These are phyloP conservation scores for Oreochromis aureus DNA, from an alignment of 2,113 vertebrate species.

Conservation along the genomic window DNA sequence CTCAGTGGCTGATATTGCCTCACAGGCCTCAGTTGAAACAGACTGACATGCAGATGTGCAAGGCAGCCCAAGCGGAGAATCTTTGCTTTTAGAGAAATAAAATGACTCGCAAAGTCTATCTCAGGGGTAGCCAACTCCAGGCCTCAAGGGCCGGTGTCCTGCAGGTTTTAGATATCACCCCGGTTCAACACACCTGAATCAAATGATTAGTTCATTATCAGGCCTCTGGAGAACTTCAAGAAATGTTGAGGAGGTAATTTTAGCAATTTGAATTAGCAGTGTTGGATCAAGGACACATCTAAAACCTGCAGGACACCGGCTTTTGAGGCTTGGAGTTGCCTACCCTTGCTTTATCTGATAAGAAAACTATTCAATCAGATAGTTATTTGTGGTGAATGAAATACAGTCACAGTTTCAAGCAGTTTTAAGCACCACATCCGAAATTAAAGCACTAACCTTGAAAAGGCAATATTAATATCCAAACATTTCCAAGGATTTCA, in stretches of 20 bases:
- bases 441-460: neutral
- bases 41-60: neutral
- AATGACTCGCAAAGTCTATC: neutral
- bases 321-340: neutral
- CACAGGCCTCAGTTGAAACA: neutral
- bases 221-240: neutral
- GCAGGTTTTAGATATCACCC: neutral
- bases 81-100: neutral
- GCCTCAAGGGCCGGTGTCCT: neutral
- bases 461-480: neutral
- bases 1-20: neutral
- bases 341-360: neutral
- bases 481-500: neutral
- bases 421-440: accelerated
- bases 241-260: neutral
- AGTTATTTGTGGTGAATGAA: neutral
- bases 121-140: neutral
- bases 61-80: neutral
- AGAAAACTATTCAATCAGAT: neutral
- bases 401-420: neutral
- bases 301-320: neutral
- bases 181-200: neutral
- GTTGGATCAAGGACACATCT: neutral
- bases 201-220: neutral
- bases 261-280: neutral